These are phyloP conservation scores for Chloroclystis v-ata DNA, from an alignment of 2,888 invertebrate species.

Conservation along the genomic window DNA sequence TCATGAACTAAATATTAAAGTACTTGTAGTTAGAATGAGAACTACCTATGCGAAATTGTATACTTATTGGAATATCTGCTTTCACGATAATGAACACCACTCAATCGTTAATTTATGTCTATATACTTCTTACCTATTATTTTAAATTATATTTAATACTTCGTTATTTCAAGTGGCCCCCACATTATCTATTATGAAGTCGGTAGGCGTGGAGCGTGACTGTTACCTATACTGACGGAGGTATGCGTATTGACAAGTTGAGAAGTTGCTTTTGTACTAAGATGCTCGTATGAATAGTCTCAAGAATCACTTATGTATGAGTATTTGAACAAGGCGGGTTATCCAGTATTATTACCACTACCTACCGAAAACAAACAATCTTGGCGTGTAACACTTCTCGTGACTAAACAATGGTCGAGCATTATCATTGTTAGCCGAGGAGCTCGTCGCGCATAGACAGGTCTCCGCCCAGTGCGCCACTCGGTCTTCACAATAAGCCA, in stretches of 20 bases:
- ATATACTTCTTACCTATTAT: too few species aligned
- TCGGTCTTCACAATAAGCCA: slow-evolving; percentile 35
- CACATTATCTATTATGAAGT: not conserved
- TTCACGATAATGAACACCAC: too few species aligned
- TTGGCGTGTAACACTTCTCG: slow-evolving; percentile 49
- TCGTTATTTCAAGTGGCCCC: not conserved
- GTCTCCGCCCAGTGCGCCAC: slow-evolving; percentile 47
- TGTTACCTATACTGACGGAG: slow-evolving; percentile 1
- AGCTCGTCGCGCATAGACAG: slow-evolving; percentile 40
- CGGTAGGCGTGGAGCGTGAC: slow-evolving; percentile 3
- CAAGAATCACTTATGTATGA: slow-evolving; percentile 5
- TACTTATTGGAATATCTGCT: too few species aligned
- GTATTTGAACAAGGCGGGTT: slow-evolving; percentile 17
- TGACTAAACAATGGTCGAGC: slow-evolving; percentile 52
- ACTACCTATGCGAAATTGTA: too few species aligned
- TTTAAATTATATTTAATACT: not conserved
- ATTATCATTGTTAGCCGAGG: slow-evolving; percentile 48
- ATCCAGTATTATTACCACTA: slow-evolving; percentile 36
- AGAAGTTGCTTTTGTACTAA: slow-evolving; percentile 7
- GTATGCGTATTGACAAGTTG: slow-evolving; percentile 6
- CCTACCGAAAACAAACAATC: slow-evolving; percentile 62
- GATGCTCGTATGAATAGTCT: slow-evolving; percentile 3
- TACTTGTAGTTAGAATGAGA: too few species aligned
- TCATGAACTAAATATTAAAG: too few species aligned
- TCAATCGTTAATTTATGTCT: too few species aligned